A percentile compares a stretch with the other conserved stretches of the same genome.
These are phyloP conservation scores for Eolophus roseicapilla DNA, from an alignment of 2,113 vertebrate genomes.

Conservation along the genomic window DNA sequence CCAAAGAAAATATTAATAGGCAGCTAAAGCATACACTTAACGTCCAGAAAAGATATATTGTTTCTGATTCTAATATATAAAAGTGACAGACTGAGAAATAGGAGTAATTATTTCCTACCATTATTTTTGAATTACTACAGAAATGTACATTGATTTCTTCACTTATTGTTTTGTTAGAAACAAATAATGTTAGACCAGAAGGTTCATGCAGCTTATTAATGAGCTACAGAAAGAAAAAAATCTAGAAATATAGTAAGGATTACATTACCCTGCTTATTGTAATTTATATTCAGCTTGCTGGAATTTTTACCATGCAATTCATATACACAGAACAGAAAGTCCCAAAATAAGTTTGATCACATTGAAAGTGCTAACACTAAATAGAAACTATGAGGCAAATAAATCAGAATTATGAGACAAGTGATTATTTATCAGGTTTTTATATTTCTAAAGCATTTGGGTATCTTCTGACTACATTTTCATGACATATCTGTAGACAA, in stretches of 20 bases:
- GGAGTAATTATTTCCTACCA: slow-evolving; percentile 34
- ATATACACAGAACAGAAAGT: not conserved
- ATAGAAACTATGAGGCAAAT: not conserved
- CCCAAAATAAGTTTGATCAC: not conserved
- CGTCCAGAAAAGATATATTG: slow-evolving; percentile 17
- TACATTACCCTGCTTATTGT: not conserved
- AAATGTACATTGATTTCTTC: not conserved
- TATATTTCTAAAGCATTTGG: not conserved
- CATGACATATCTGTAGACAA: not conserved
- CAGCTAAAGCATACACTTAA: slow-evolving; percentile 11
- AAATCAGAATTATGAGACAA: not conserved
- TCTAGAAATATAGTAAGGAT: not conserved
- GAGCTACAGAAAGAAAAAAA: slow-evolving; percentile 5
- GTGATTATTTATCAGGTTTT: not conserved
- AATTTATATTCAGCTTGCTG: not conserved
- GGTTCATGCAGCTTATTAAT: slow-evolving; percentile 23
- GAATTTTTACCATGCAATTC: not conserved
- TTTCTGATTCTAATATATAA: not conserved
- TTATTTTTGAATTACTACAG: not conserved
- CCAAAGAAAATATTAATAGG: slow-evolving; percentile 15
- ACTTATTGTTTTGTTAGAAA: slow-evolving; percentile 37
- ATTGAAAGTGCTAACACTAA: not conserved
- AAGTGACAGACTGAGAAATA: slow-evolving; percentile 46
- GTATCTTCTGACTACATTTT: not conserved
- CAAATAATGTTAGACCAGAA: not conserved